These are phyloP conservation scores for Epizoanthus stellaris DNA, from an alignment of 92 coral and sea anemone genomes.

Conservation along the genomic window DNA sequence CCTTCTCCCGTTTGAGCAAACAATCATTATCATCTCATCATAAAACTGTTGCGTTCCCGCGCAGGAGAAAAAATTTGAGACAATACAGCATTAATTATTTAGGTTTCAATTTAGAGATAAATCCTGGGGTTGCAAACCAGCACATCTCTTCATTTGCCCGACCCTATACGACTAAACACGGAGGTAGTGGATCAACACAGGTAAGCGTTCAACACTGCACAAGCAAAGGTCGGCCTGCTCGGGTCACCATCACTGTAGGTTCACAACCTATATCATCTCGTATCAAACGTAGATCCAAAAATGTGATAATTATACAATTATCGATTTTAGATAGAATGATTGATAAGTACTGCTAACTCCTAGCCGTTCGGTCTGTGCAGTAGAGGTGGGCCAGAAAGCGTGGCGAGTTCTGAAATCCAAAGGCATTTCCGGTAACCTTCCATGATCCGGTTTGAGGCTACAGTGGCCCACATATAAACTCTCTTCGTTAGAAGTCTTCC, in stretches of 20 bases:
- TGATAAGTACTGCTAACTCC: conserved; percentile 78
- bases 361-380: conserved; percentile 66
- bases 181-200: not conserved
- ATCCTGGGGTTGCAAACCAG: conserved; percentile 91
- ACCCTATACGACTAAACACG: conserved; percentile 11
- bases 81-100: conserved; percentile 87
- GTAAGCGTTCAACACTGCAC: not conserved
- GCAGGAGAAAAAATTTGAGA: conserved; percentile 67
- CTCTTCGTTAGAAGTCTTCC: conserved; percentile 43
- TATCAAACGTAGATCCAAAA: conserved; percentile 93
- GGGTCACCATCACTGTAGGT: conserved; percentile 79
- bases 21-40: conserved; percentile 75
- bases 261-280: conserved; percentile 77
- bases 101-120: conserved; percentile 81
- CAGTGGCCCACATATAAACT: conserved; percentile 26
- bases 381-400: conserved; percentile 63
- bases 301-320: conserved; percentile 99
- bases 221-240: conserved; percentile 23
- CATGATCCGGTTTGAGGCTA: conserved; percentile 63
- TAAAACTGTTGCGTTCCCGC: conserved; percentile 58
- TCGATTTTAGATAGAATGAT: conserved; percentile 96
- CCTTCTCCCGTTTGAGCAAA: conserved; percentile 68
- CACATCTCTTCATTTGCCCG: conserved; percentile 71
- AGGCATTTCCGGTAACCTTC: conserved; percentile 88
- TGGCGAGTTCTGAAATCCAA: conserved; percentile 64